Conservation (phyloP, 1,140 invertebrate genomes). For the Agraylea sexmaculata region DNA sequence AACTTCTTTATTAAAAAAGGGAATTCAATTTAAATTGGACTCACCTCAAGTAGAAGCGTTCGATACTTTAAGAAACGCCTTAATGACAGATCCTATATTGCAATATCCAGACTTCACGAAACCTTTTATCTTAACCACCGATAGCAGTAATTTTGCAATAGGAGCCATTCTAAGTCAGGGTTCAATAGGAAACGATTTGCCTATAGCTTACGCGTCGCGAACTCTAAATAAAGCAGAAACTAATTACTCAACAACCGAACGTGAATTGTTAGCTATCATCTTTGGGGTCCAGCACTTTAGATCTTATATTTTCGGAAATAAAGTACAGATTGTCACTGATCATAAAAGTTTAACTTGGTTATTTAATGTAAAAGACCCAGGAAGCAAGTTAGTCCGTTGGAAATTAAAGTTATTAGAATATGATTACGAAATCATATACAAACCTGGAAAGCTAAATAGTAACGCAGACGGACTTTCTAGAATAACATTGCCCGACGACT, state of each 20-base stretch:
- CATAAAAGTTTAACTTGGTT: constrained; percentile 38
- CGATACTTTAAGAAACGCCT: constrained; percentile 26
- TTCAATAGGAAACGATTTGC: constrained; percentile 14
- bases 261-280: constrained; percentile 41
- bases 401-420: constrained; percentile 34
- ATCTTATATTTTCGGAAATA: constrained; percentile 33
- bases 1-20: constrained; percentile 23
- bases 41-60: constrained; percentile 25
- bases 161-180: constrained; percentile 19
- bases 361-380: constrained; percentile 31
- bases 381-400: constrained; percentile 38
- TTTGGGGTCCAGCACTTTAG: constrained; percentile 34
- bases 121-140: constrained; percentile 18
- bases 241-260: constrained; percentile 32
- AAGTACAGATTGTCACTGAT: constrained; percentile 40
- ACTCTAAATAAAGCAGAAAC: constrained; percentile 30
- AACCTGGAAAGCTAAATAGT: constrained; percentile 27
- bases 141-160: constrained; percentile 18
- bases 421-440: constrained; percentile 31
- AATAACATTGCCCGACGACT: too few species aligned
- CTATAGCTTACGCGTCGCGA: constrained; percentile 30
- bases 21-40: constrained; percentile 21
- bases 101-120: constrained; percentile 20
- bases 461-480: constrained; percentile 27
- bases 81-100: constrained; percentile 30